These are phyloP conservation scores for Pollenia griseotomentosa DNA, from an alignment of 2,888 invertebrate species.

Conservation along the genomic window DNA sequence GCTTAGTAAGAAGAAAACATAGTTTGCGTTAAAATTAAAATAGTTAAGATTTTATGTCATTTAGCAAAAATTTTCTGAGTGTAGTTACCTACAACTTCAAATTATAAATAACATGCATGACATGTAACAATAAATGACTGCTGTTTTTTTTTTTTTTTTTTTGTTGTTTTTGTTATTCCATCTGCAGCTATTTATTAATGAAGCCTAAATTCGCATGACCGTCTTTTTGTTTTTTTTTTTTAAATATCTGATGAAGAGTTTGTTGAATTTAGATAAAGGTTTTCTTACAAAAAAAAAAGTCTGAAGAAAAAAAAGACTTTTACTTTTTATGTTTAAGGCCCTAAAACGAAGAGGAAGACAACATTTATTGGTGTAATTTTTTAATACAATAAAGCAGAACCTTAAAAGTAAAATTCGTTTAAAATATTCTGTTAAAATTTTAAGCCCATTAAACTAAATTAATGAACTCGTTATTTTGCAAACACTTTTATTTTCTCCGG, in stretches of 20 bases:
- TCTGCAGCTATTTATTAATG: slow-evolving; percentile 38
- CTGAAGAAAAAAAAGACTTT: slow-evolving; percentile 37
- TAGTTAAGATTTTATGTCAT: neutral
- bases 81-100: neutral
- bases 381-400: slow-evolving; percentile 8
- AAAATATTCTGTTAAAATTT: too few relatives aligned
- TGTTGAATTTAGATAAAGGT: slow-evolving; percentile 6
- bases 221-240: slow-evolving; percentile 19
- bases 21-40: neutral
- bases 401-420: slow-evolving; percentile 3
- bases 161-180: slow-evolving; percentile 9
- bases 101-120: slow-evolving; percentile 66
- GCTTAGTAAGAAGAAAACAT: too few relatives aligned
- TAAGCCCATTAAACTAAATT: neutral
- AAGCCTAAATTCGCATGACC: slow-evolving; percentile 57
- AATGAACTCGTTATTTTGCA: too few relatives aligned
- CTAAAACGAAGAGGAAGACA: slow-evolving; percentile 16
- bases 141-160: slow-evolving; percentile 28
- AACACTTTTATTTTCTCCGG: too few relatives aligned
- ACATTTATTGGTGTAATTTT: slow-evolving; percentile 19
- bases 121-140: slow-evolving; percentile 64
- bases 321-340: slow-evolving; percentile 32
- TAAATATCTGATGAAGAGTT: neutral
- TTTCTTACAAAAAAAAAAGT: slow-evolving; percentile 35
- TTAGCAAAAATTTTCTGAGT: slow-evolving; percentile 23